phyloP scores from a whole-genome alignment of 2,113 vertebrate genomes.

The Arvicanthis niloticus region DNA sequence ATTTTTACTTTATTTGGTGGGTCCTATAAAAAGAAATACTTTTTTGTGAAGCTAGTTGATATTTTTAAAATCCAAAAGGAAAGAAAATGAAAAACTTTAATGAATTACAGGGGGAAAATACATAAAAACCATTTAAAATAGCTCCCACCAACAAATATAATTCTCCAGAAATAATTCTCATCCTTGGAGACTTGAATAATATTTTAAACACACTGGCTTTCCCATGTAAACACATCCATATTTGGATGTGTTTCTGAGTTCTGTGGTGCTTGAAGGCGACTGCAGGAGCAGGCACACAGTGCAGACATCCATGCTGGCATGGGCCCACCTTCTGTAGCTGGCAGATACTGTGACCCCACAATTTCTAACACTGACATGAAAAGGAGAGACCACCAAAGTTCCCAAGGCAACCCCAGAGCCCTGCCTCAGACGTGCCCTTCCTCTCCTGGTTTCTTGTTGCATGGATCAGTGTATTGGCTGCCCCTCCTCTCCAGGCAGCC shows the following conservation, averaged over 20 bases:
- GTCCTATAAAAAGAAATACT: slow-evolving; percentile 76
- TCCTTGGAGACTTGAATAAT: slow-evolving; percentile 80
- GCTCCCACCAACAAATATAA: slow-evolving; percentile 77
- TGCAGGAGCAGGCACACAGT: background rate
- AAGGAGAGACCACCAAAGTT: background rate
- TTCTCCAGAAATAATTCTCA: slow-evolving; percentile 80
- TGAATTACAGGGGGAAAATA: slow-evolving; percentile 74
- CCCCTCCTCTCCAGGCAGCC: background rate
- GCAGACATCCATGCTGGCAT: background rate
- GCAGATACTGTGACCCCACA: background rate
- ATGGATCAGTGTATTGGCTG: background rate
- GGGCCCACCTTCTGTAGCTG: background rate
- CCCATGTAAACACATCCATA: slow-evolving; percentile 81
- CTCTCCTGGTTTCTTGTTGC: background rate
- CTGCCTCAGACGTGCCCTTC: background rate
- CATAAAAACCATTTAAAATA: slow-evolving; percentile 76
- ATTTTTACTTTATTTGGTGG: slow-evolving; percentile 78
- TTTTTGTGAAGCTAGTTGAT: slow-evolving; percentile 74
- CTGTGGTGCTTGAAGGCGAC: slow-evolving; percentile 15
- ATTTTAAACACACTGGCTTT: slow-evolving; percentile 79
- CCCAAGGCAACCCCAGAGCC: background rate
- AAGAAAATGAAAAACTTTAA: slow-evolving; percentile 78
- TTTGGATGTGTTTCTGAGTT: slow-evolving; percentile 79
- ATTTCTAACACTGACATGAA: background rate
- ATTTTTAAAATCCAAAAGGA: slow-evolving; percentile 81